phyloP scores from a whole-genome alignment of 2,797 vertebrate species.

The Gadopsis bispinosus region DNA sequence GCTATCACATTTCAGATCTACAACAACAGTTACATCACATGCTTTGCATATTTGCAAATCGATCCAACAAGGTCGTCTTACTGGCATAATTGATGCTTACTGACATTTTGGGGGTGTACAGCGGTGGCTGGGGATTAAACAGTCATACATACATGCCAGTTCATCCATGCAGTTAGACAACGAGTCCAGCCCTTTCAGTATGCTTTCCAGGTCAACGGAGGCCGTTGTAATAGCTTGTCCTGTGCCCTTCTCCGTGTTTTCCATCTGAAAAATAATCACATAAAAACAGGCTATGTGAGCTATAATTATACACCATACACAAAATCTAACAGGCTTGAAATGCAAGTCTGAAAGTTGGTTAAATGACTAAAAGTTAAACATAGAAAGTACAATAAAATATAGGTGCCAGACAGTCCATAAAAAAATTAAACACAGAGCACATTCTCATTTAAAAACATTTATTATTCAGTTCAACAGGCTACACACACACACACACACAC shows the following conservation, averaged over 20 bases:
- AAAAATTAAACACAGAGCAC: slow-evolving; percentile 11
- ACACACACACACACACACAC: slow-evolving; percentile 16
- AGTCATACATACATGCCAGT: slow-evolving; percentile 75
- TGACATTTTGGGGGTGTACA: slow-evolving; percentile 26
- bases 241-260: slow-evolving; percentile 53
- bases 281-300: not conserved
- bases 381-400: not conserved
- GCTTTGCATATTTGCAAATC: slow-evolving; percentile 77
- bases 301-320: not conserved
- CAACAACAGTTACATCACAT: slow-evolving; percentile 42
- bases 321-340: not conserved
- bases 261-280: slow-evolving; percentile 74
- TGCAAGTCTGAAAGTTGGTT: not conserved
- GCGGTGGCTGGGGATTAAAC: not conserved
- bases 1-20: slow-evolving; percentile 61
- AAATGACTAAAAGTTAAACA: not conserved
- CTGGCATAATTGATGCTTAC: slow-evolving; percentile 26
- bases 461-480: slow-evolving; percentile 23
- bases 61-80: slow-evolving; percentile 30
- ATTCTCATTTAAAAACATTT: not conserved
- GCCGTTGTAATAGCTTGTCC: slow-evolving; percentile 2
- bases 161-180: slow-evolving; percentile 72
- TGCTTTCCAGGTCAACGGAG: slow-evolving; percentile 64
- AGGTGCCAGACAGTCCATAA: too few relatives aligned
- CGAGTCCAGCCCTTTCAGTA: slow-evolving; percentile 73